These are phyloP conservation scores for Mobula birostris DNA, from an alignment of 2,113 vertebrate genomes.

Conservation along the genomic window DNA sequence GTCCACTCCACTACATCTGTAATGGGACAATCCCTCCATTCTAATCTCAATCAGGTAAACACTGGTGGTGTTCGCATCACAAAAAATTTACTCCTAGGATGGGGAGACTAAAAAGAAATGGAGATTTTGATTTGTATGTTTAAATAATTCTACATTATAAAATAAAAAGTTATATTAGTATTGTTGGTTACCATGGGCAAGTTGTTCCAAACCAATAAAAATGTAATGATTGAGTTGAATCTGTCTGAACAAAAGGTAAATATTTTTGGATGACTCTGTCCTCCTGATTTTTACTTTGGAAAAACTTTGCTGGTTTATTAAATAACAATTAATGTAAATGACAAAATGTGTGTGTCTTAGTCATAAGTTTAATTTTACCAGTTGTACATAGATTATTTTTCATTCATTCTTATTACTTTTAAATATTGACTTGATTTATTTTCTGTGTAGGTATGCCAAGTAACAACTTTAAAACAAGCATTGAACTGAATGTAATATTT, in stretches of 20 bases:
- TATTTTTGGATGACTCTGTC: neutral
- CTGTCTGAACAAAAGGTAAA: constrained; percentile 9
- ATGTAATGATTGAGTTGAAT: neutral
- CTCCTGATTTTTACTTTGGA: neutral
- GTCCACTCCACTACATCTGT: too few species aligned
- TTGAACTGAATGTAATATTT: neutral
- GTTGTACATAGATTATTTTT: neutral
- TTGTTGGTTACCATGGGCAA: neutral
- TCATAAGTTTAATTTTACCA: neutral
- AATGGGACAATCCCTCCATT: too few species aligned
- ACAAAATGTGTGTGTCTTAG: constrained; percentile 9
- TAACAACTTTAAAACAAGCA: neutral
- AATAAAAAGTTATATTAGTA: neutral
- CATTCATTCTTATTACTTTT: constrained; percentile 7
- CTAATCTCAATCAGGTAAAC: too few species aligned
- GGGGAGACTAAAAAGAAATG: neutral
- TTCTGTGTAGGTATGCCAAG: constrained; percentile 36
- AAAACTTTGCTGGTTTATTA: neutral
- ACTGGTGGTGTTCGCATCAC: too few species aligned
- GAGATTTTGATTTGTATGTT: neutral
- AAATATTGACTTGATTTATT: neutral
- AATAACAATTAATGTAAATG: neutral
- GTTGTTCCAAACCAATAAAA: neutral
- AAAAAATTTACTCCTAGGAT: too few species aligned
- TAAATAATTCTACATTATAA: neutral